A percentile compares a stretch with the other conserved stretches of the same genome.
These are phyloP conservation scores for Melanerpes formicivorus DNA, from an alignment of 2,113 vertebrate genomes.

Conservation along the genomic window DNA sequence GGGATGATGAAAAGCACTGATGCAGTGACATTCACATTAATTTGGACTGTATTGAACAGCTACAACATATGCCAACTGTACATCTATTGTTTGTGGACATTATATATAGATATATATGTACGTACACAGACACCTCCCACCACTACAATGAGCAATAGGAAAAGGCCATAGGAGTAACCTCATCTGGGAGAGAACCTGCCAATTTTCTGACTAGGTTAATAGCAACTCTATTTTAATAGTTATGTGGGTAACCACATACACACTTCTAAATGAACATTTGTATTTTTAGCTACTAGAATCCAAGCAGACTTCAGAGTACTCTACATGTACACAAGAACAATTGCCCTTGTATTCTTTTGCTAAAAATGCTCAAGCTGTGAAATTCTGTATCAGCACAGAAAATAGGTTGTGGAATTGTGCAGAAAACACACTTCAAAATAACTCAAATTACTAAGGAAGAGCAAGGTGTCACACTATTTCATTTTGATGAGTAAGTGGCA, in stretches of 20 bases:
- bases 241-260: accelerated
- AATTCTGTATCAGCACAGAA: background rate
- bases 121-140: background rate
- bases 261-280: background rate
- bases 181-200: background rate
- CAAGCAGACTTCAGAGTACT: background rate
- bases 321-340: background rate
- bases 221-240: background rate
- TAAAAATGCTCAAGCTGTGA: background rate
- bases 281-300: background rate
- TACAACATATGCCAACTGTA: background rate
- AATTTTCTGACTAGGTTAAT: background rate
- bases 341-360: background rate
- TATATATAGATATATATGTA: accelerated
- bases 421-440: background rate
- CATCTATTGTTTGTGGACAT: background rate
- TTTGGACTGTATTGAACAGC: background rate
- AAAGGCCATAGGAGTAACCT: background rate
- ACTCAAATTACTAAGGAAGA: background rate
- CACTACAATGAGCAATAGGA: background rate
- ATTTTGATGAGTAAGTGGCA: background rate
- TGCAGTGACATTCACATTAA: background rate
- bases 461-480: background rate
- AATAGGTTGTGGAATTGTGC: background rate
- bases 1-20: background rate